Conservation (phyloP, 1,140 invertebrate species). For the Saccostrea echinata region DNA sequence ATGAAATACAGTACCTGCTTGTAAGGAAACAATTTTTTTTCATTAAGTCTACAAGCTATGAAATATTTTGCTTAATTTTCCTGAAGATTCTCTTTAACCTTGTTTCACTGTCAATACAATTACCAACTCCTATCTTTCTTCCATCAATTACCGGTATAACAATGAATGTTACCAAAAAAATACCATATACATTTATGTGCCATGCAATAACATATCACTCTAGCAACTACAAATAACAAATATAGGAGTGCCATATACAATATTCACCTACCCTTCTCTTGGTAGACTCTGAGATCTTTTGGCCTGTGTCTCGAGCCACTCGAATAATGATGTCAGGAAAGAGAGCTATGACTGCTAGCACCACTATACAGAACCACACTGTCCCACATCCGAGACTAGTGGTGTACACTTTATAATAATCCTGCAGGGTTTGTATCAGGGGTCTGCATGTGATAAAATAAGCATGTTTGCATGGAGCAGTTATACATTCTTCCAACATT, state of each 20-base stretch:
- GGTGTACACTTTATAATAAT: conserved; percentile 84
- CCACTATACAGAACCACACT: conserved; percentile 84
- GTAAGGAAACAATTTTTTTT: too few relatives aligned
- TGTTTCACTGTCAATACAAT: too few relatives aligned
- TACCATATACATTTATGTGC: not conserved
- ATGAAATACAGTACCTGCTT: too few relatives aligned
- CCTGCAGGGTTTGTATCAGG: conserved; percentile 64
- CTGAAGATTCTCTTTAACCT: too few relatives aligned
- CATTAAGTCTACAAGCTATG: too few relatives aligned
- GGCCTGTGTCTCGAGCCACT: conserved; percentile 62
- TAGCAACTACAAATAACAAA: not conserved
- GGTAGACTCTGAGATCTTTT: not conserved
- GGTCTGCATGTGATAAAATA: conserved; percentile 59
- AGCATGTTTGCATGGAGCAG: not conserved
- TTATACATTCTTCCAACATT: too few relatives aligned
- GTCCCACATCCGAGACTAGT: conserved; percentile 82
- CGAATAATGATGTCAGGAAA: conserved; percentile 82
- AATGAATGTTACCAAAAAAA: too few relatives aligned
- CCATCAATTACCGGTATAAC: too few relatives aligned
- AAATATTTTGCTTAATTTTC: too few relatives aligned
- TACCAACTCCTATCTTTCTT: too few relatives aligned
- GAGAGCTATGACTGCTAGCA: conserved; percentile 82
- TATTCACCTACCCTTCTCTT: conserved; percentile 40
- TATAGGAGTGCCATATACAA: not conserved
- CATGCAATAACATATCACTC: not conserved